Evolutionary conservation across 37 sponge, comb jelly and placozoan genomes (phyloP).

Genomic region (Ephydatia muelleri): DNA sequence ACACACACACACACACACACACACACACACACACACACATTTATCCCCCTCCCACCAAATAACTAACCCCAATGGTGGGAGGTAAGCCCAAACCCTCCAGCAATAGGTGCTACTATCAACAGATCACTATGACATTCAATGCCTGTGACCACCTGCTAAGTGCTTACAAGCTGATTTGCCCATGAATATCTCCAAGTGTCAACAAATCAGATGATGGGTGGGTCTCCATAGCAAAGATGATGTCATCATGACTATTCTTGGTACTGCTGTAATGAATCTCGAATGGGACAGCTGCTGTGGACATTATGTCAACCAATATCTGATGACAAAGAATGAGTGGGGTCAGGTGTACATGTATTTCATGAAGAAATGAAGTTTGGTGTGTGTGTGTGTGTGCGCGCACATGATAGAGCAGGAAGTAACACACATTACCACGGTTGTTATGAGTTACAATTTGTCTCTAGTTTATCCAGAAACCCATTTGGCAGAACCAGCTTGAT

Average conservation of each 20-base stretch:
- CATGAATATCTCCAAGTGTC: conserved; percentile 44
- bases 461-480: neutral
- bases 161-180: conserved; percentile 53
- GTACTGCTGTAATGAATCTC: conserved; percentile 2
- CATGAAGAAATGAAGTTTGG: neutral
- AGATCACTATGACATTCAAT: neutral
- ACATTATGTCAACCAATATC: neutral
- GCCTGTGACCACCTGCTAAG: neutral
- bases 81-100: no score
- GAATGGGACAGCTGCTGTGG: conserved; percentile 5
- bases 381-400: conserved; percentile 39
- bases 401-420: conserved; percentile 12
- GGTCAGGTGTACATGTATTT: neutral
- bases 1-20: neutral
- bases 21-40: neutral
- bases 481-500: neutral
- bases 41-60: neutral
- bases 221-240: conserved; percentile 33
- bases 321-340: neutral
- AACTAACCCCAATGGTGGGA: no score
- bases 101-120: no score
- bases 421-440: neutral
- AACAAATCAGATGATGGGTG: conserved; percentile 40
- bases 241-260: conserved; percentile 21
- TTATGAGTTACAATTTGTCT: neutral